Conservation (phyloP, 2,888 invertebrate genomes). For the Arenicola marina region DNA sequence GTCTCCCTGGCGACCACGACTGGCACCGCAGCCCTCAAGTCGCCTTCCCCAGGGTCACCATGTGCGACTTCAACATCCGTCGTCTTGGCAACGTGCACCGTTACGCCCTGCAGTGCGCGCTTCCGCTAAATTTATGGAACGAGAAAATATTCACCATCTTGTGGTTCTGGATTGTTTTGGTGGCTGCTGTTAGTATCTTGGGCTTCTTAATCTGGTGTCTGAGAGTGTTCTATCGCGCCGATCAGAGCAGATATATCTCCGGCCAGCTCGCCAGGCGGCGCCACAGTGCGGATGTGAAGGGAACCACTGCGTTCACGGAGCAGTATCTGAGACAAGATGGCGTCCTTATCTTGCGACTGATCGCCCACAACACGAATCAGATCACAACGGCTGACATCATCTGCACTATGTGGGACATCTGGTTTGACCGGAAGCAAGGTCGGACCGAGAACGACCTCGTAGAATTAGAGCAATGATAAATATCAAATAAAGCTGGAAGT, state of each 20-base stretch:
- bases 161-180: conserved; percentile 60
- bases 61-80: conserved; percentile 55
- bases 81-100: conserved; percentile 51
- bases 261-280: conserved; percentile 33
- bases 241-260: conserved; percentile 45
- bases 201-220: conserved; percentile 24
- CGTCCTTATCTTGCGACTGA: conserved; percentile 7
- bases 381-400: conserved; percentile 8
- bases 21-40: conserved; percentile 43
- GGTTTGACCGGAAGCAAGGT: background rate
- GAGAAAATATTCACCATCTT: conserved; percentile 61
- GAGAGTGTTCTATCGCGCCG: conserved; percentile 17
- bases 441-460: no score
- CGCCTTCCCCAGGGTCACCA: conserved; percentile 59
- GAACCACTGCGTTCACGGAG: conserved; percentile 41
- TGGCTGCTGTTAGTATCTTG: conserved; percentile 33
- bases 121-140: conserved; percentile 41
- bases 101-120: conserved; percentile 35
- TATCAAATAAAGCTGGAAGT: no score
- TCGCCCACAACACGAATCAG: conserved; percentile 11
- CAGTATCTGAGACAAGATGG: conserved; percentile 16
- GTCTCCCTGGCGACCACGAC: conserved; percentile 9
- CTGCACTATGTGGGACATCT: background rate
- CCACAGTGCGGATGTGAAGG: conserved; percentile 6
- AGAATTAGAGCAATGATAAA: no score